Evolutionary conservation across 1,140 invertebrate genomes (phyloP).

Genomic region (Philopotamus ludificatus): DNA sequence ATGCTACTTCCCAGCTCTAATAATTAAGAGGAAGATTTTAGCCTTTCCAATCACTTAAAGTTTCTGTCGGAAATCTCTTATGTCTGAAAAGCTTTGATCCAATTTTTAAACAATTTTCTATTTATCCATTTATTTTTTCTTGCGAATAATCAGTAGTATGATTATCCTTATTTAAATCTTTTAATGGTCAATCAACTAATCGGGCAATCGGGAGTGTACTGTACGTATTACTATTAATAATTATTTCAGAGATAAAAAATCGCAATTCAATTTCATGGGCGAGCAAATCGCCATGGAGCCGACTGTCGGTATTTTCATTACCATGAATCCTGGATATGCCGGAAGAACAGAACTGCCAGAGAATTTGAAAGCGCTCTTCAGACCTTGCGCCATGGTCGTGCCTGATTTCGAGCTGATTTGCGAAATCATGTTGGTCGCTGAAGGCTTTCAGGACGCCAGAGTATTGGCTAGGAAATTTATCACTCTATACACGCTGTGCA

Average conservation of each 20-base stretch:
- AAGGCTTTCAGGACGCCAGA: slow-evolving; percentile 94
- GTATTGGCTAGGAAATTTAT: slow-evolving; percentile 94
- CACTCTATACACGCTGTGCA: slow-evolving; percentile 91
- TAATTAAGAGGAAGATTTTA: no score
- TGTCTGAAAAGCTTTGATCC: no score
- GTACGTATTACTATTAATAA: no score
- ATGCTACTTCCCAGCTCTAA: no score
- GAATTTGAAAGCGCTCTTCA: slow-evolving; percentile 86
- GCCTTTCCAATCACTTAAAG: no score
- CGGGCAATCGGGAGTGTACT: no score
- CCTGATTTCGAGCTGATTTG: slow-evolving; percentile 97
- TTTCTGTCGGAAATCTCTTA: no score
- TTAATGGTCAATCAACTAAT: no score
- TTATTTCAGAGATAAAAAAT: slow-evolving; percentile 74
- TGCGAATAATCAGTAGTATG: no score
- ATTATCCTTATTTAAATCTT: no score
- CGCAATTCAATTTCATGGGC: slow-evolving; percentile 90
- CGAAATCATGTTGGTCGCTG: slow-evolving; percentile 97
- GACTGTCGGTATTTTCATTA: slow-evolving; percentile 93
- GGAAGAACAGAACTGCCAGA: slow-evolving; percentile 88
- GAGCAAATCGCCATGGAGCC: slow-evolving; percentile 81
- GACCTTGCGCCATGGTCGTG: slow-evolving; percentile 96
- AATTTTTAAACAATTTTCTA: no score
- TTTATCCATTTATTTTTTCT: no score
- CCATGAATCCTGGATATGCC: slow-evolving; percentile 97